Evolutionary conservation across 2,888 invertebrate genomes (phyloP).

Genomic region (Lamellibrachia columna): DNA sequence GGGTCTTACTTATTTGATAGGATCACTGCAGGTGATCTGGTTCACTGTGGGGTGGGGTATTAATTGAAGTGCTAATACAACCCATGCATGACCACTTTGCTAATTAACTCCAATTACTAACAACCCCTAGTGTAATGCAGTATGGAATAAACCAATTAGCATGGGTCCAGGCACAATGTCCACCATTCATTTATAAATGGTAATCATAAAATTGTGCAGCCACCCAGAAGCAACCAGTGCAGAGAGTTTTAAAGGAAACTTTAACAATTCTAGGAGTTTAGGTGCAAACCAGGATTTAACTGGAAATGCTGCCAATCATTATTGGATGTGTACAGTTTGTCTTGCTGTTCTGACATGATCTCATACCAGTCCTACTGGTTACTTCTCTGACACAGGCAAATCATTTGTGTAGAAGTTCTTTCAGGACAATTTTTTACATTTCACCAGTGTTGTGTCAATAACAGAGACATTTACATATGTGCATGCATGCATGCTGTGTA

Average conservation of each 20-base stretch:
- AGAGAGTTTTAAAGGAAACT: too few relatives aligned
- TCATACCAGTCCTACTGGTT: neutral
- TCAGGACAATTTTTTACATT: neutral
- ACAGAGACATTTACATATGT: neutral
- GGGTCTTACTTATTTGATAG: neutral
- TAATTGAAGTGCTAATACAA: slow-evolving; percentile 3
- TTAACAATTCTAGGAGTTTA: too few relatives aligned
- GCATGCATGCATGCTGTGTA: neutral
- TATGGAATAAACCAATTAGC: neutral
- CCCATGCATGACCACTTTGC: neutral
- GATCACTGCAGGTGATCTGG: neutral
- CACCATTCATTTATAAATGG: neutral
- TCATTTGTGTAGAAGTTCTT: neutral
- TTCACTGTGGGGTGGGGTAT: slow-evolving; percentile 8
- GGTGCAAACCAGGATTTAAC: too few relatives aligned
- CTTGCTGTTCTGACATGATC: neutral
- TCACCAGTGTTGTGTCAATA: neutral
- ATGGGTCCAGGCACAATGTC: neutral
- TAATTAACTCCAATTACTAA: neutral
- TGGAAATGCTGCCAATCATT: too few relatives aligned
- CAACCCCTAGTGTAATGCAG: neutral
- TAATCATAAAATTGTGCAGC: neutral
- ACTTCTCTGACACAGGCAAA: neutral
- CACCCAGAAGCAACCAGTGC: too few relatives aligned
- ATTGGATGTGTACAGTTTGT: neutral